Percentiles rank a stretch among this genome's conserved stretches.
These are phyloP conservation scores for Hypocryptadius cinnamomeus DNA, from an alignment of 2,113 vertebrate species.

Conservation along the genomic window DNA sequence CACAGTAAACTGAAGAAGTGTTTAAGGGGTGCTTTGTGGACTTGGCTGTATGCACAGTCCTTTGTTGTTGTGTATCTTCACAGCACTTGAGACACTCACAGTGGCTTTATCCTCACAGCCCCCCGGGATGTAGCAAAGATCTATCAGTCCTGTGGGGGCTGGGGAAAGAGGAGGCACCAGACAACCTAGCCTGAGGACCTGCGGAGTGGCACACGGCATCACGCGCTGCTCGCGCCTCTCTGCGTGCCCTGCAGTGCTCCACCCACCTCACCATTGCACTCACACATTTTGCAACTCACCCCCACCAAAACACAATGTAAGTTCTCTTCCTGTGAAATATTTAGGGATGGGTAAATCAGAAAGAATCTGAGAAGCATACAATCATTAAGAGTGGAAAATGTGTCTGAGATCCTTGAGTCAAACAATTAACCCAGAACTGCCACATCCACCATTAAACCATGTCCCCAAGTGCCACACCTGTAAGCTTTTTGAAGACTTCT, in stretches of 20 bases:
- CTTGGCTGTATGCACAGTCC: neutral
- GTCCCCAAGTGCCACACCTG: neutral
- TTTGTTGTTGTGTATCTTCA: neutral
- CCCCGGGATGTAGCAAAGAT: neutral
- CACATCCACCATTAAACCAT: neutral
- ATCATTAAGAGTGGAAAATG: neutral
- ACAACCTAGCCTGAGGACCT: neutral
- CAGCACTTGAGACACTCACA: neutral
- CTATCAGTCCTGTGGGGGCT: neutral
- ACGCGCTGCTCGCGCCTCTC: rapidly evolving
- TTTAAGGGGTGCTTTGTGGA: neutral
- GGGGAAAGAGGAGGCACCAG: neutral
- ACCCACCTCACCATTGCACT: too few relatives aligned
- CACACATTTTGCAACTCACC: neutral
- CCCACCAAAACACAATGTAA: neutral
- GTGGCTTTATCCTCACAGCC: neutral
- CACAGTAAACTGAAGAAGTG: neutral
- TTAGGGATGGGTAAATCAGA: neutral
- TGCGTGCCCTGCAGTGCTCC: rapidly evolving
- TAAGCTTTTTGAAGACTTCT: neutral
- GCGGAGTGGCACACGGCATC: rapidly evolving
- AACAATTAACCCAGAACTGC: neutral
- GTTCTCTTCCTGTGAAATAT: neutral
- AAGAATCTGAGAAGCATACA: neutral
- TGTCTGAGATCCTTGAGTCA: neutral